Base-by-base conservation (phyloP, 2,888 invertebrate genomes). In the Julus scanicus region DNA sequence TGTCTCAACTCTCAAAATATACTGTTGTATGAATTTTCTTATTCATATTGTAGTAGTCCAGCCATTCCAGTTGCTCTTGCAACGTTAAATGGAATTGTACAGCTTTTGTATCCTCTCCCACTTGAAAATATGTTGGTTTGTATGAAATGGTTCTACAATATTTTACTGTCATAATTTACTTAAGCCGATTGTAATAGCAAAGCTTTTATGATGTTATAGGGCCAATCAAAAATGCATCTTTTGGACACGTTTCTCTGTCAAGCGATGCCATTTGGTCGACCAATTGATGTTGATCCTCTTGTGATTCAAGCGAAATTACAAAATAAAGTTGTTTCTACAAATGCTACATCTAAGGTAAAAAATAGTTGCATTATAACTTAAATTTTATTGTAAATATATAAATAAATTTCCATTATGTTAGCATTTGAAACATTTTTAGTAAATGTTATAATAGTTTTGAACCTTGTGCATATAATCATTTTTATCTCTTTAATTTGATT, bases 281-380 rank as follows among this genome's bases (percentile, higher is more conserved):
- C 44, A 9, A 84, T 84, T 84, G 84, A 84, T 84, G 44, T 84
- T 84, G 84, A 84, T 84, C 84, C 84, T 2, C 17, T 84, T 5
- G 44, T 44, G 4, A 37, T 84, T 37, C 84, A 84, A 37, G 44
- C 40, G 6, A 84, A 84, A 84, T 40, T 84, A 37, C 84, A 84
- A 84, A 84, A 84, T 84, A 84, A 84, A n/a, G 40, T 44, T 37
- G 84, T 44, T 2, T 37, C 84, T 5, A 37, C 44, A 17, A 37
- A 8, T 80, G 20, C 5, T 6, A 17, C 2, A 37, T 84, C 39
- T 3, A 84, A 84, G 84, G 84, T 84, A 84, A 5, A 8, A n/a
- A n/a, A n/a, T n/a, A n/a, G n/a, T n/a, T n/a, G n/a, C n/a, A n/a
- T n/a, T n/a, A n/a, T n/a, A n/a, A n/a, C n/a, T n/a, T n/a, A n/a